Evolutionary conservation across 1,140 invertebrate genomes (phyloP).

Genomic region (Sesamia nonagrioides): DNA sequence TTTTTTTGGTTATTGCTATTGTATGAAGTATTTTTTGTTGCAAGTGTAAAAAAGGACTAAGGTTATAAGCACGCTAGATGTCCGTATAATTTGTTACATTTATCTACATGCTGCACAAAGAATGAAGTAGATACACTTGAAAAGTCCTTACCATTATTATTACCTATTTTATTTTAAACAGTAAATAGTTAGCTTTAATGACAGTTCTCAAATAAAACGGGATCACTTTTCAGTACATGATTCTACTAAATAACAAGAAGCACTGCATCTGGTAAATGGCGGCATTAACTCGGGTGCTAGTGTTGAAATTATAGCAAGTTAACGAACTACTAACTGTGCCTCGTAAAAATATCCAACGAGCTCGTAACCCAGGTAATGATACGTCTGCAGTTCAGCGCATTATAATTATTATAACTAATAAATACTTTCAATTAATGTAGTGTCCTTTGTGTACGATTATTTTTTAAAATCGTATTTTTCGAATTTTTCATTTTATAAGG

Average conservation of each 20-base stretch:
- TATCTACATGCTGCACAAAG: background rate
- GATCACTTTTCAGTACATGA: background rate
- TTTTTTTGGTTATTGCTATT: background rate
- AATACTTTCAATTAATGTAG: background rate
- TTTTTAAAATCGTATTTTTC: too few species aligned
- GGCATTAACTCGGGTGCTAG: slow-evolving; percentile 10
- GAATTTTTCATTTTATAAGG: too few species aligned
- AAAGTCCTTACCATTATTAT: background rate
- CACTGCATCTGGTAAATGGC: slow-evolving; percentile 3
- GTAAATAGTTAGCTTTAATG: background rate
- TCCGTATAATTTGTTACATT: background rate
- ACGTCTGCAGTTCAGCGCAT: slow-evolving; percentile 1
- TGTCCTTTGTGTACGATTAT: too few species aligned
- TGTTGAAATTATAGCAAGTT: slow-evolving; percentile 37
- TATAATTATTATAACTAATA: background rate
- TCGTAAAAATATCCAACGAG: slow-evolving; percentile 29
- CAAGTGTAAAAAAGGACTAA: background rate
- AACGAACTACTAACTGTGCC: slow-evolving; percentile 31
- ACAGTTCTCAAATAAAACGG: background rate
- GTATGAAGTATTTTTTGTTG: background rate
- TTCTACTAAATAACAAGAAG: slow-evolving; percentile 18
- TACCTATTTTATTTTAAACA: background rate
- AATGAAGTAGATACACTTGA: background rate
- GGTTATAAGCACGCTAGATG: too few species aligned
- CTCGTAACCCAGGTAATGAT: slow-evolving; percentile 23